Evolutionary conservation across 1,140 invertebrate species (phyloP), one percentile per base, ranked within the genome.

Genomic region (Coenobita brevimanus): DNA sequence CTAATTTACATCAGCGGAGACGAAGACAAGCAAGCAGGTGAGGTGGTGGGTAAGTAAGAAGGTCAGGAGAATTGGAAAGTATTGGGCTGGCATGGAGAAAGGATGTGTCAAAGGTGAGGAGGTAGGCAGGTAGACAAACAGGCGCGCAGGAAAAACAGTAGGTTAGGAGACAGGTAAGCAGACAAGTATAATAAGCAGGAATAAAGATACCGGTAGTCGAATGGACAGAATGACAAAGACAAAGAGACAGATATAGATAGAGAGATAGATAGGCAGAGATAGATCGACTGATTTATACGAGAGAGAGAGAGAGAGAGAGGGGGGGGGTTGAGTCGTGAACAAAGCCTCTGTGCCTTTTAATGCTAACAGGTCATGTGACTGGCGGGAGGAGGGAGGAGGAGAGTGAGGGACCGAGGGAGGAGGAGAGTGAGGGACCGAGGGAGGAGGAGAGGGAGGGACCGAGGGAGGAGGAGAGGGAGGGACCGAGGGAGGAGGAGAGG

Each of bases 261-360:
- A 57, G 13, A 57, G 54, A 10, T 10, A 57, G 54, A n/a, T 57
- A 57, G 54, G 54, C n/a, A 13, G 54, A n/a, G 54, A 13, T 57
- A 57, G 54, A n/a, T n/a, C n/a, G 13, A n/a, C 54, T 13, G 54
- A n/a, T n/a, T n/a, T 13, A 57, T 10, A 57, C 13, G 54, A 57
- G 54, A n/a, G n/a, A 57, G 54, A 57, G n/a, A n/a, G n/a, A 57
- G 54, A 57, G 54, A n/a, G n/a, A n/a, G 54, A 57, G 54, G n/a
- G n/a, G 54, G n/a, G n/a, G n/a, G n/a, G 54, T 57, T 57, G 54
- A 10, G n/a, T 57, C n/a, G n/a, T n/a, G n/a, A 57, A n/a, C n/a
- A 10, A n/a, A n/a, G n/a, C n/a, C 54, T 57, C 54, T 57, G 13
- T 57, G 10, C n/a, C 54, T 57, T 13, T n/a, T 57, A n/a, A n/a